Conservation (phyloP, 2,797 vertebrate species). For the Hozukius guyotensis region DNA sequence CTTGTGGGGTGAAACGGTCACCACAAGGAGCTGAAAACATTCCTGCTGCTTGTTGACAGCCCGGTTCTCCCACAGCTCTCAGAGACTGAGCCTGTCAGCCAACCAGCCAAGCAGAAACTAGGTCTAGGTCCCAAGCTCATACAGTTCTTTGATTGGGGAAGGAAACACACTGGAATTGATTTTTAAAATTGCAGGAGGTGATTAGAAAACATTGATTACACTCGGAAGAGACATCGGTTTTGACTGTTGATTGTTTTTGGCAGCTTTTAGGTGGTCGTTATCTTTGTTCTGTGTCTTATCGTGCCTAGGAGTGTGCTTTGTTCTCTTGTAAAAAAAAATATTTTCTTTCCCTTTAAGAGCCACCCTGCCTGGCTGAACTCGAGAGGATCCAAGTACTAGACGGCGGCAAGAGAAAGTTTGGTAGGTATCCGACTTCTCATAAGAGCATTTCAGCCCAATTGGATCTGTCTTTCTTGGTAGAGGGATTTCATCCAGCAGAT, state of each 20-base stretch:
- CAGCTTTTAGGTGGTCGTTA: not conserved
- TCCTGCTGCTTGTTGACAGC: slow-evolving; percentile 70
- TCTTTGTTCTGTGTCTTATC: not conserved
- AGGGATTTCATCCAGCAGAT: slow-evolving; percentile 66
- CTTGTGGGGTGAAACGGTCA: slow-evolving; percentile 51
- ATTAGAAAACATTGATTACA: slow-evolving; percentile 5
- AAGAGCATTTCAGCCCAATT: slow-evolving; percentile 32
- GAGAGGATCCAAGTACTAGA: slow-evolving; percentile 95
- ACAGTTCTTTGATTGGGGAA: not conserved
- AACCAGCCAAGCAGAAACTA: slow-evolving; percentile 60
- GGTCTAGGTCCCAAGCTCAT: not conserved
- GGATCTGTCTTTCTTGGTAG: slow-evolving; percentile 27
- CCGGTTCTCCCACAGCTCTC: slow-evolving; percentile 56
- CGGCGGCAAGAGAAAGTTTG: slow-evolving; percentile 91
- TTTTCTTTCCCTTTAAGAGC: slow-evolving; percentile 82
- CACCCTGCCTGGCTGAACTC: slow-evolving; percentile 92
- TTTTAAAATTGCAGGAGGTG: slow-evolving; percentile 12
- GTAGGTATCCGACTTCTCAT: slow-evolving; percentile 79
- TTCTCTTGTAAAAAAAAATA: not conserved
- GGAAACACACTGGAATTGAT: slow-evolving; percentile 3
- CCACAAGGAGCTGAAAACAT: slow-evolving; percentile 61
- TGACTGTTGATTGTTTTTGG: not conserved
- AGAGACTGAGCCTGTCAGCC: slow-evolving; percentile 44
- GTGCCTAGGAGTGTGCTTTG: not conserved
- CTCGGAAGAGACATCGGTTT: not conserved